These are phyloP conservation scores for Microplitis demolitor DNA, from an alignment of 1,140 invertebrate genomes.

Conservation along the genomic window DNA sequence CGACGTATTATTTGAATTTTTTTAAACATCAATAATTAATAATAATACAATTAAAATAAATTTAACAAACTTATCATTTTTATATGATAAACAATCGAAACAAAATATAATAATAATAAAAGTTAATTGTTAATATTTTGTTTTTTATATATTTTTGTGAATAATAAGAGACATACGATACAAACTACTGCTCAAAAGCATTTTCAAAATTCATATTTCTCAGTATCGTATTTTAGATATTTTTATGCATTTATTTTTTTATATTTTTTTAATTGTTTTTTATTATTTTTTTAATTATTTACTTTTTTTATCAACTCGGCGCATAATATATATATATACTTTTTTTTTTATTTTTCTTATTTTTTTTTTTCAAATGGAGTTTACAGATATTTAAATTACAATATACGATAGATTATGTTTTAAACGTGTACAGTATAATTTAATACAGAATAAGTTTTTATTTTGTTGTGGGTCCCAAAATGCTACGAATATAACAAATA, in stretches of 20 bases:
- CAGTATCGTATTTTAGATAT: background rate
- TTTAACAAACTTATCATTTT: too few relatives aligned
- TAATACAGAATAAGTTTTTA: constrained; percentile 40
- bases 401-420: constrained; percentile 40
- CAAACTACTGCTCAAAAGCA: too few relatives aligned
- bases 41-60: too few relatives aligned
- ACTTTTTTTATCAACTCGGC: constrained; percentile 31
- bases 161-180: too few relatives aligned
- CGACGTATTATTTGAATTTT: too few relatives aligned
- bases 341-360: constrained; percentile 14
- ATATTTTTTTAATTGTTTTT: constrained; percentile 10
- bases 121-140: too few relatives aligned
- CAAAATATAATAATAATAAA: too few relatives aligned
- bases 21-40: too few relatives aligned
- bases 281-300: constrained; percentile 26
- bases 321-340: constrained; percentile 33
- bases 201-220: background rate
- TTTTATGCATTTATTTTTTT: constrained; percentile 11
- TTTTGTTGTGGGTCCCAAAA: constrained; percentile 42
- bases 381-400: constrained; percentile 33
- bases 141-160: too few relatives aligned
- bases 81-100: too few relatives aligned
- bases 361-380: constrained; percentile 15
- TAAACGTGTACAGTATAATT: constrained; percentile 33
- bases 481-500: constrained; percentile 38